Evolutionary conservation across 37 sponge, comb jelly and placozoan species (phyloP).

Genomic region (Oscarella lobularis): DNA sequence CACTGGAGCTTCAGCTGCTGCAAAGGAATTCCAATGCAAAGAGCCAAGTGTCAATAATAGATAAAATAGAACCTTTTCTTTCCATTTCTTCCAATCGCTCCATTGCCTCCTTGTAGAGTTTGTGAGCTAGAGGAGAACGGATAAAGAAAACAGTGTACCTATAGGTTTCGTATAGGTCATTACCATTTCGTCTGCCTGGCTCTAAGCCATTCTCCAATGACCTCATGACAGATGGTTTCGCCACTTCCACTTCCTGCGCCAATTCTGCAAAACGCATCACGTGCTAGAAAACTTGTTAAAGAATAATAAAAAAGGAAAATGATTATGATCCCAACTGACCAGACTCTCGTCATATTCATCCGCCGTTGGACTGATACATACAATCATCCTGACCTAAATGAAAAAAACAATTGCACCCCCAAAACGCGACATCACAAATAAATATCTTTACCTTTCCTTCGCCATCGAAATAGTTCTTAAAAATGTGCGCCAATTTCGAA

Average conservation of each 20-base stretch:
- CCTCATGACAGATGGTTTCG: neutral
- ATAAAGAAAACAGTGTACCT: too few species aligned
- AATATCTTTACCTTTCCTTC: conserved; percentile 73
- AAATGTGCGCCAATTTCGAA: conserved; percentile 88
- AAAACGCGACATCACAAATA: too few species aligned
- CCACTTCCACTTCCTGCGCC: conserved; percentile 88
- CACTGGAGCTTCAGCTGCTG: too few species aligned
- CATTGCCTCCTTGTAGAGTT: conserved; percentile 65
- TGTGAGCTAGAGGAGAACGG: conserved; percentile 32
- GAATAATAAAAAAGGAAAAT: neutral
- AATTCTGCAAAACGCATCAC: conserved; percentile 98
- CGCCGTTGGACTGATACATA: conserved; percentile 78
- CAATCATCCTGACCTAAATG: conserved; percentile 58
- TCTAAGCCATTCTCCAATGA: conserved; percentile 34
- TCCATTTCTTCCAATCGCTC: conserved; percentile 20
- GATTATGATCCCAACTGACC: conserved; percentile 31
- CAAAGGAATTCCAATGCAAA: too few species aligned
- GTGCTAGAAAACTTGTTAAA: conserved; percentile 31
- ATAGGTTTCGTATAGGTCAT: too few species aligned
- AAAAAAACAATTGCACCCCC: too few species aligned
- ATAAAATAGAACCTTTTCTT: too few species aligned
- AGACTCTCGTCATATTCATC: conserved; percentile 92
- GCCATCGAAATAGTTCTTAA: conserved; percentile 98
- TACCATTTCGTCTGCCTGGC: conserved; percentile 65
- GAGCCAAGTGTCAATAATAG: too few species aligned